Conservation (phyloP, 2,113 vertebrate species). For the Esox niger region DNA sequence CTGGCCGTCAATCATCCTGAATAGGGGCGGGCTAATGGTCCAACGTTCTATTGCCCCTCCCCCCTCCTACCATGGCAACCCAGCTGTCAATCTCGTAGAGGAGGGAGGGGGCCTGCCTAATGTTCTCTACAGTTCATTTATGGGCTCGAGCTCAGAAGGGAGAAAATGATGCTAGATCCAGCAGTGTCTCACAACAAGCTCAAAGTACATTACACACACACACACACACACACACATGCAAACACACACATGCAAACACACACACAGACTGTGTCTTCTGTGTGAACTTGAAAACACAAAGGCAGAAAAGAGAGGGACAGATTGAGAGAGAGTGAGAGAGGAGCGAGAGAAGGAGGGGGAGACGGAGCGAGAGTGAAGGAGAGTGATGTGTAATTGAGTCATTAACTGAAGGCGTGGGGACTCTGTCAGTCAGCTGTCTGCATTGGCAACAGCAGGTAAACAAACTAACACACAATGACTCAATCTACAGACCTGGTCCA, state of each 20-base stretch:
- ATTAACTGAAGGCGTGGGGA: slow-evolving; percentile 6
- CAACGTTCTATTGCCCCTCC: slow-evolving; percentile 9
- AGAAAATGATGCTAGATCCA: background rate
- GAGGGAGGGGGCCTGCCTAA: background rate
- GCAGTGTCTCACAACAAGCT: background rate
- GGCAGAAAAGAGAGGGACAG: no score
- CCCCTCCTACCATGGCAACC: slow-evolving; percentile 24
- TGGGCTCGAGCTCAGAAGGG: slow-evolving; percentile 1
- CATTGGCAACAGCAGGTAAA: slow-evolving; percentile 8
- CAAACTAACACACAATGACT: slow-evolving; percentile 7
- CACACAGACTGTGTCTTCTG: background rate
- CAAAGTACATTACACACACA: background rate
- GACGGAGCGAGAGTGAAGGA: no score
- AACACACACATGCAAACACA: background rate
- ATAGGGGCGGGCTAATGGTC: slow-evolving; percentile 20
- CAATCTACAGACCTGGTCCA: background rate
- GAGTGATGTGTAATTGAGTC: slow-evolving; percentile 16
- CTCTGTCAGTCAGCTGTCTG: slow-evolving; percentile 15
- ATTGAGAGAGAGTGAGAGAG: no score
- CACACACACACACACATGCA: background rate
- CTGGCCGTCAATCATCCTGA: slow-evolving; percentile 23
- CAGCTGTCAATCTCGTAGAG: slow-evolving; percentile 15
- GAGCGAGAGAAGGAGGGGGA: no score
- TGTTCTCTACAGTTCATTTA: slow-evolving; percentile 7
- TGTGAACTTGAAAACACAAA: slow-evolving; percentile 5